Evolutionary conservation across 2,797 vertebrate genomes (phyloP).

Genomic region (Neosilurus hyrtlii): DNA sequence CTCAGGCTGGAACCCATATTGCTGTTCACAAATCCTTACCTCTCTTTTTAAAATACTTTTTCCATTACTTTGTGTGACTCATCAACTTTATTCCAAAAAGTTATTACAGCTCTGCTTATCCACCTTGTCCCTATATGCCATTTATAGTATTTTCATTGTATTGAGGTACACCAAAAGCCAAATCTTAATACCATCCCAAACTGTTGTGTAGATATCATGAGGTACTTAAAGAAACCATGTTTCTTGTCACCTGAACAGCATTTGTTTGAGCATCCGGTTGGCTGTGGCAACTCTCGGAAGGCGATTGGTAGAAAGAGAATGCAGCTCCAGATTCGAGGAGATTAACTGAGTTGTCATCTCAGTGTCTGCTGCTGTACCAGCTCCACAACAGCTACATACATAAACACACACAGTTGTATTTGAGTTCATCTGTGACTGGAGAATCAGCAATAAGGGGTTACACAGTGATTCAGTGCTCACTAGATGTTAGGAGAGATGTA

Average conservation of each 20-base stretch:
- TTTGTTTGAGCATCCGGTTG: conserved; percentile 96
- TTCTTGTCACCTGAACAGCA: conserved; percentile 89
- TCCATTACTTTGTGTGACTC: too few species aligned
- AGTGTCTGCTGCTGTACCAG: conserved; percentile 96
- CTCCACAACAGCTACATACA: conserved; percentile 86
- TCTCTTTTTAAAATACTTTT: too few species aligned
- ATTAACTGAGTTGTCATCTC: conserved; percentile 98
- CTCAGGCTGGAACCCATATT: too few species aligned
- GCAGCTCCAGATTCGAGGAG: conserved; percentile 96
- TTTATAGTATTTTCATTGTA: background rate
- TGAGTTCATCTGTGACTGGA: background rate
- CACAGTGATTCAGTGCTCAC: conserved; percentile 71
- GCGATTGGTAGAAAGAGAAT: conserved; percentile 89
- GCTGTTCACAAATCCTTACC: too few species aligned
- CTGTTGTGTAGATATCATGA: too few species aligned
- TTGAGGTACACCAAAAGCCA: background rate
- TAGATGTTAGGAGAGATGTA: conserved; percentile 97
- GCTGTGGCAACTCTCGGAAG: conserved; percentile 89
- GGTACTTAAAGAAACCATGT: background rate
- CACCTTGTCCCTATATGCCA: background rate
- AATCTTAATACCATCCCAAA: background rate
- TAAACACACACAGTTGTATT: background rate
- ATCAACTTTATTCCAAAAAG: too few species aligned
- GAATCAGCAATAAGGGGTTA: background rate
- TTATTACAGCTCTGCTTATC: too few species aligned